Evolutionary conservation across 2,888 invertebrate genomes (phyloP).

Genomic region (Fabriciana adippe): DNA sequence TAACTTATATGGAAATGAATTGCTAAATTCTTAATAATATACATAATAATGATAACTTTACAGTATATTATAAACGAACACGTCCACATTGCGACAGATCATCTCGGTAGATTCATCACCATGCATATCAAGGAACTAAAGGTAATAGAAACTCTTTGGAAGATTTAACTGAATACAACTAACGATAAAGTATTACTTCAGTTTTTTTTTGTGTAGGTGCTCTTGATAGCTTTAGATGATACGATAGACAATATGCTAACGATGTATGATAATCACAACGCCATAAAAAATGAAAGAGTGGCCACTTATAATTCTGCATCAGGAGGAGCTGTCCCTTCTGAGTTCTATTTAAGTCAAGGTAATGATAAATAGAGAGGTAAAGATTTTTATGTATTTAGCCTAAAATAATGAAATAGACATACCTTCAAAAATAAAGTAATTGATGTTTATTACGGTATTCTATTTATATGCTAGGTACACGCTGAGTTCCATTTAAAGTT

Average conservation of each 20-base stretch:
- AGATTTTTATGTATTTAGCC: too few species aligned
- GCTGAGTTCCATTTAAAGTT: too few species aligned
- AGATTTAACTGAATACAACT: too few species aligned
- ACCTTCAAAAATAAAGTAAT: too few species aligned
- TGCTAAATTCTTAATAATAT: too few species aligned
- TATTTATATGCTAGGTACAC: too few species aligned
- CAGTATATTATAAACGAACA: slow-evolving; percentile 75
- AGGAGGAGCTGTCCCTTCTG: slow-evolving; percentile 68
- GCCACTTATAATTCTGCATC: slow-evolving; percentile 62
- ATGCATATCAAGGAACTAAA: slow-evolving; percentile 75
- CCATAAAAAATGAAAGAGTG: slow-evolving; percentile 67
- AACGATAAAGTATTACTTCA: background rate
- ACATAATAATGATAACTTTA: slow-evolving; percentile 38
- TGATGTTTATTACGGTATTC: too few species aligned
- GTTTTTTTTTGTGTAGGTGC: slow-evolving; percentile 51
- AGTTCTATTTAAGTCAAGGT: slow-evolving; percentile 77
- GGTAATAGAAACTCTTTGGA: slow-evolving; percentile 46
- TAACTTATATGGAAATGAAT: background rate
- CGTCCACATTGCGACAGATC: slow-evolving; percentile 74
- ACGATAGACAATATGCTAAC: slow-evolving; percentile 75
- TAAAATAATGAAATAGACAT: too few species aligned
- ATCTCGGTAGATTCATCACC: slow-evolving; percentile 65
- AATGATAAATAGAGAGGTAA: background rate
- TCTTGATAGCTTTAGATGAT: slow-evolving; percentile 72
- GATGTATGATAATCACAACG: slow-evolving; percentile 76